phyloP scores from a whole-genome alignment of 2,797 vertebrate species.

The Mionectes olivaceus region DNA sequence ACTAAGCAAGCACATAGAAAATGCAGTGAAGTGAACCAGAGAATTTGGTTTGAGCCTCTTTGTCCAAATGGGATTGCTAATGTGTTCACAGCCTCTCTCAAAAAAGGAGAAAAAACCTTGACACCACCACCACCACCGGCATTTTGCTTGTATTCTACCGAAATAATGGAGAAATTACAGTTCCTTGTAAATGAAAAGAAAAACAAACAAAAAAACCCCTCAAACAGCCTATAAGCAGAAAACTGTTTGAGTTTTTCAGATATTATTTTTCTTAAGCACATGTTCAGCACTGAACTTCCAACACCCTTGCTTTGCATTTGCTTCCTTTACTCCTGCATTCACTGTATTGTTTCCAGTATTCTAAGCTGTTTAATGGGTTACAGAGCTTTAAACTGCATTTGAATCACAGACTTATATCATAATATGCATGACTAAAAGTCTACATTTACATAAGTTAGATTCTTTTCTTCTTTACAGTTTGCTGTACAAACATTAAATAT shows the following conservation, averaged over 20 bases:
- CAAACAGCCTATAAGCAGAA: background rate
- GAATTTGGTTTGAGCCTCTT: background rate
- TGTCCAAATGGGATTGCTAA: background rate
- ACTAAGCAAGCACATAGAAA: background rate
- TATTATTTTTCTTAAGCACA: background rate
- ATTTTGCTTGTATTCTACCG: background rate
- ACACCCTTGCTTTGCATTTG: background rate
- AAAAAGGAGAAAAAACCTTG: accelerated
- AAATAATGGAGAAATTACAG: background rate
- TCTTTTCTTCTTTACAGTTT: background rate
- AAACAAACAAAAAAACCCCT: accelerated
- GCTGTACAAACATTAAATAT: background rate
- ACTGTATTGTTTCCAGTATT: background rate
- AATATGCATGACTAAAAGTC: background rate
- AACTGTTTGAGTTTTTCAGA: background rate
- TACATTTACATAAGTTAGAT: background rate
- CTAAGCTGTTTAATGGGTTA: background rate
- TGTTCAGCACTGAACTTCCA: background rate
- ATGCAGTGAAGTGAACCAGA: background rate
- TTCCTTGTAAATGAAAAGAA: background rate
- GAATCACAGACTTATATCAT: background rate
- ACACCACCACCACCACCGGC: accelerated
- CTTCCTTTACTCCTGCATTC: background rate
- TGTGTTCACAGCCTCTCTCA: background rate
- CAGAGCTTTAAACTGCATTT: slow-evolving; percentile 1